A percentile compares a stretch with the other conserved stretches of the same genome.
Conservation (phyloP, 2,888 invertebrate species). For the Sipha maydis region DNA sequence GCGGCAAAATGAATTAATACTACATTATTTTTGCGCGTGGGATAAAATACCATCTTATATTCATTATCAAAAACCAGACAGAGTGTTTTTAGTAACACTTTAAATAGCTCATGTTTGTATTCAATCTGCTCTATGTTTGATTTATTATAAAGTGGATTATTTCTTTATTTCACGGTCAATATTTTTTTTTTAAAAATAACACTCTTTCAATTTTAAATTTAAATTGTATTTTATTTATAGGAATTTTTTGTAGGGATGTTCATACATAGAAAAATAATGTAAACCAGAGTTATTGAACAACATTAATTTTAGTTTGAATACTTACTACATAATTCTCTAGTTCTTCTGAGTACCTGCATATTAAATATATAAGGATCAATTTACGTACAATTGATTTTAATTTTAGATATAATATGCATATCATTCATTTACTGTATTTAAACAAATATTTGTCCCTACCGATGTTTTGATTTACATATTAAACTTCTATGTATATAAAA, state of each 20-base stretch:
- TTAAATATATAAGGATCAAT: too few relatives aligned
- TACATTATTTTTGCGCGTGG: constrained; percentile 36
- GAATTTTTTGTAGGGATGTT: neutral
- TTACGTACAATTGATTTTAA: too few relatives aligned
- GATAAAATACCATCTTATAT: constrained; percentile 19
- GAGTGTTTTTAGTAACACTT: neutral
- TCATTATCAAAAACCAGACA: constrained; percentile 32
- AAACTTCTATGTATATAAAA: too few relatives aligned
- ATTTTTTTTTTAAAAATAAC: neutral
- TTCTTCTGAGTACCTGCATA: too few relatives aligned
- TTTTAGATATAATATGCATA: too few relatives aligned
- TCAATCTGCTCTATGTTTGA: constrained; percentile 11
- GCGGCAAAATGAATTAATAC: constrained; percentile 17
- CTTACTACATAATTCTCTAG: too few relatives aligned
- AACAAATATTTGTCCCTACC: too few relatives aligned
- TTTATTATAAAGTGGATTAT: constrained; percentile 8
- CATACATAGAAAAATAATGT: neutral
- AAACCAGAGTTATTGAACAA: too few relatives aligned
- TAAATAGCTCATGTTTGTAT: constrained; percentile 2
- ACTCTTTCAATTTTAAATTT: neutral
- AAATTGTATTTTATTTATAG: neutral
- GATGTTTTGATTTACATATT: too few relatives aligned
- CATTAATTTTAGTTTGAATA: too few relatives aligned
- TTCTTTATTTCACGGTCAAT: neutral
- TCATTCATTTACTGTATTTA: too few relatives aligned